Percentiles rank a stretch among this genome's conserved stretches.
phyloP scores from a whole-genome alignment of 2,113 vertebrate genomes.

The Ochotona princeps region DNA sequence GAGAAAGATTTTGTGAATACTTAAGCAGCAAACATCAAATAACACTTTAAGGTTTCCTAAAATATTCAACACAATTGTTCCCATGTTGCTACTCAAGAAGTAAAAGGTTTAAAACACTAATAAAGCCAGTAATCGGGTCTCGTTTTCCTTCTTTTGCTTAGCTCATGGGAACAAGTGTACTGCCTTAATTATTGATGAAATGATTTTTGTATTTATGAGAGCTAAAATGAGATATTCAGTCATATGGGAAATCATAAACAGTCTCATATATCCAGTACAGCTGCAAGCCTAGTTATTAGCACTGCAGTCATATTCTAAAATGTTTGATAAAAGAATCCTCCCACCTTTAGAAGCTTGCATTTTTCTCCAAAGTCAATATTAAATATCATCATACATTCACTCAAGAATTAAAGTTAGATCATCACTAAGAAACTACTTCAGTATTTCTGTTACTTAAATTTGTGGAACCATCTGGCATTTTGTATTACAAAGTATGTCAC shows the following conservation, averaged over 20 bases:
- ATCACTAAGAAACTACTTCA: slow-evolving; percentile 14
- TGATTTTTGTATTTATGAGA: background rate
- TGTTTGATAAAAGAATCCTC: background rate
- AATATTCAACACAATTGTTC: background rate
- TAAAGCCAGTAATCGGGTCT: background rate
- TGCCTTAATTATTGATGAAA: slow-evolving; percentile 48
- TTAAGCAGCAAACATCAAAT: background rate
- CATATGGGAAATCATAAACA: background rate
- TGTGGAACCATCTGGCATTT: background rate
- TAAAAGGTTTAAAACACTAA: background rate
- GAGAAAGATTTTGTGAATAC: background rate
- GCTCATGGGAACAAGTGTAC: background rate
- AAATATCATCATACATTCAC: slow-evolving; percentile 35
- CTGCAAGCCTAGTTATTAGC: background rate
- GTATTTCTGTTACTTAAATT: background rate
- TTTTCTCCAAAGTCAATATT: slow-evolving; percentile 52
- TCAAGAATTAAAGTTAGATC: slow-evolving; percentile 55
- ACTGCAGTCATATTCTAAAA: background rate
- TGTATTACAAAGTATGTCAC: slow-evolving; percentile 38
- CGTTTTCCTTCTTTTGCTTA: slow-evolving; percentile 22
- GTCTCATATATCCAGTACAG: background rate
- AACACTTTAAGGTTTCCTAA: slow-evolving; percentile 4
- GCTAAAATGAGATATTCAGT: background rate
- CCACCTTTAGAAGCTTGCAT: background rate
- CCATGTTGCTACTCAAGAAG: background rate